These are phyloP conservation scores for Chelonus insularis DNA, from an alignment of 1,140 invertebrate species.

Conservation along the genomic window DNA sequence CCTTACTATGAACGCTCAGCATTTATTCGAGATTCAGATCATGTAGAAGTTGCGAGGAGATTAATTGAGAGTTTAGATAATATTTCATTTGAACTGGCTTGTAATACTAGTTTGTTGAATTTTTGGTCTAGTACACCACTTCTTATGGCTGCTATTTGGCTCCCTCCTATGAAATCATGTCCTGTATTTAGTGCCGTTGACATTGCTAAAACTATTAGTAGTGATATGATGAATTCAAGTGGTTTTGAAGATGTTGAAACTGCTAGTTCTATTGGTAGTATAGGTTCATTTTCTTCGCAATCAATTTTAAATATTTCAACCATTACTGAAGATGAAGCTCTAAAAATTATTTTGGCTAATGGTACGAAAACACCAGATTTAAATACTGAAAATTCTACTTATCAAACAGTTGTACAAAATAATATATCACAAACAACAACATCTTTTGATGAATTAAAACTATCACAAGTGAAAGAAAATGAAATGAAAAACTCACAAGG, in stretches of 20 bases:
- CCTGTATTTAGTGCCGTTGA: slow-evolving; percentile 70
- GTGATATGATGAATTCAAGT: slow-evolving; percentile 54
- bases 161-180: slow-evolving; percentile 72
- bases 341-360: slow-evolving; percentile 66
- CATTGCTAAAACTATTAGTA: slow-evolving; percentile 69
- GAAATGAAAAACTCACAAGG: too few relatives aligned
- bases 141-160: slow-evolving; percentile 81
- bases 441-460: neutral
- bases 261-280: slow-evolving; percentile 51
- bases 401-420: neutral
- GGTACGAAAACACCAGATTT: slow-evolving; percentile 11
- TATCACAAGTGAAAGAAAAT: neutral
- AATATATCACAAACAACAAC: neutral
- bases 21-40: slow-evolving; percentile 76
- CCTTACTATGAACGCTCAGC: slow-evolving; percentile 80
- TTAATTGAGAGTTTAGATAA: slow-evolving; percentile 79
- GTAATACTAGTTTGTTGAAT: slow-evolving; percentile 87
- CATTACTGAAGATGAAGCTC: slow-evolving; percentile 65
- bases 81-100: slow-evolving; percentile 78
- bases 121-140: slow-evolving; percentile 85
- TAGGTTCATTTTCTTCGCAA: slow-evolving; percentile 51
- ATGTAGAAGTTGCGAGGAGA: slow-evolving; percentile 76
- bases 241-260: slow-evolving; percentile 49
- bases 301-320: slow-evolving; percentile 40
- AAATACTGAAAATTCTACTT: slow-evolving; percentile 2